phyloP scores from a whole-genome alignment of 1,140 invertebrate species.

The Artemia franciscana region DNA sequence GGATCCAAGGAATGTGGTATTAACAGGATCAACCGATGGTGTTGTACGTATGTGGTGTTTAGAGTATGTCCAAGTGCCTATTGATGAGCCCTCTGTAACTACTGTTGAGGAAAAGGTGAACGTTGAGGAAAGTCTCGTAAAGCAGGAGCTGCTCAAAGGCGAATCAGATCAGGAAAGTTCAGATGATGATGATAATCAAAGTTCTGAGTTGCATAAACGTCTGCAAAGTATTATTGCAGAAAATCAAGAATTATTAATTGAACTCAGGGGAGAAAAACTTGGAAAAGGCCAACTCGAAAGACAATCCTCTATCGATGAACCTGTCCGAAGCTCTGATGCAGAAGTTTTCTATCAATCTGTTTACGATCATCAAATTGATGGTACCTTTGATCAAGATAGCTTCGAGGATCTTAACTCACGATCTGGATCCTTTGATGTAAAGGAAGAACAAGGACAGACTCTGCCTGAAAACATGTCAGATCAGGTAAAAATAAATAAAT shows the following conservation, averaged over 20 bases:
- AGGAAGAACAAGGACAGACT: too few relatives aligned
- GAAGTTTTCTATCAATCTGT: neutral
- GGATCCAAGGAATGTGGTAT: conserved; percentile 88
- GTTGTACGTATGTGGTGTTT: conserved; percentile 90
- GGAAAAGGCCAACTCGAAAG: neutral
- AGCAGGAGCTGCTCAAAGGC: conserved; percentile 9
- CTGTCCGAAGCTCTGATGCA: neutral
- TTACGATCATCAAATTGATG: neutral
- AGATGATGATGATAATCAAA: neutral
- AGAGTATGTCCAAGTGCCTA: conserved; percentile 72
- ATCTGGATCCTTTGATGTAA: neutral
- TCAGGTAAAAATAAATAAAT: too few relatives aligned
- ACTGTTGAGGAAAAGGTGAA: neutral
- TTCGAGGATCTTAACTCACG: neutral
- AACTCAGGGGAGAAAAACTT: neutral
- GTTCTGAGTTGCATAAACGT: neutral
- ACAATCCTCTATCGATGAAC: neutral
- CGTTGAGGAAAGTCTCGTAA: neutral
- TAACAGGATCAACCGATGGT: conserved; percentile 92
- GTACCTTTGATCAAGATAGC: neutral
- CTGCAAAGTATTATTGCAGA: neutral
- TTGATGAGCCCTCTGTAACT: conserved; percentile 25
- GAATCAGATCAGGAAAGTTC: conserved; percentile 8
- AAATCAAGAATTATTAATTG: neutral
- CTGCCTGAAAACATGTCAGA: too few relatives aligned